Conservation (phyloP, 2,888 invertebrate genomes). For the Zhengitettix transpicula region DNA sequence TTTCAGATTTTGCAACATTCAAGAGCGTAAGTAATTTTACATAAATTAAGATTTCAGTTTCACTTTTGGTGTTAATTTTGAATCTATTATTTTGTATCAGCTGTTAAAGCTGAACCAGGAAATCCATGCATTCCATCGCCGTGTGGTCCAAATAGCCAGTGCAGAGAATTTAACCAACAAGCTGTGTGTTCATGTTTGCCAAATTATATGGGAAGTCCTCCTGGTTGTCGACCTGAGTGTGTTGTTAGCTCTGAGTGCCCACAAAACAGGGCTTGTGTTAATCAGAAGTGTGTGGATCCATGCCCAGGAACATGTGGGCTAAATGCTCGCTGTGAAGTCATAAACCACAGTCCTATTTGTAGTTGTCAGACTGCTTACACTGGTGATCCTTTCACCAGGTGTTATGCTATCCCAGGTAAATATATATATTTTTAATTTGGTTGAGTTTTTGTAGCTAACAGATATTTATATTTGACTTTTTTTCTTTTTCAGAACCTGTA, state of each 20-base stretch:
- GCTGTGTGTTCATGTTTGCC: conserved; percentile 65
- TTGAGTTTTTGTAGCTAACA: neutral
- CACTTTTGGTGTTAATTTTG: neutral
- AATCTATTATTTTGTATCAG: neutral
- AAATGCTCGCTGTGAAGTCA: conserved; percentile 27
- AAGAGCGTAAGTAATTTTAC: conserved; percentile 3
- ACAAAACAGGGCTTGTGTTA: conserved; percentile 38
- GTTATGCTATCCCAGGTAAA: conserved; percentile 32
- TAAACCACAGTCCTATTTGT: conserved; percentile 32
- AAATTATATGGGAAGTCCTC: conserved; percentile 59
- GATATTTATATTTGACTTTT: neutral
- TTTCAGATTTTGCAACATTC: conserved; percentile 41
- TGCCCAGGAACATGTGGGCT: conserved; percentile 24
- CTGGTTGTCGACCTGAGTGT: conserved; percentile 33
- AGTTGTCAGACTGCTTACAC: conserved; percentile 29
- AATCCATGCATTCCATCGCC: conserved; percentile 18
- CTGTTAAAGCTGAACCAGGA: conserved; percentile 2
- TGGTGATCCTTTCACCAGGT: conserved; percentile 67
- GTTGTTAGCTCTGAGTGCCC: conserved; percentile 28
- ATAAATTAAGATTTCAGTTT: neutral
- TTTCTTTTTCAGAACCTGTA: conserved; percentile 4
- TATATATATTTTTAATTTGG: neutral
- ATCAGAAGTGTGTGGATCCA: conserved; percentile 27
- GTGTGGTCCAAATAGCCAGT: conserved; percentile 24
- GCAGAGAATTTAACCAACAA: conserved; percentile 35